Evolutionary conservation across 2,888 invertebrate species (phyloP).

Genomic region (Ophion slaviceki): DNA sequence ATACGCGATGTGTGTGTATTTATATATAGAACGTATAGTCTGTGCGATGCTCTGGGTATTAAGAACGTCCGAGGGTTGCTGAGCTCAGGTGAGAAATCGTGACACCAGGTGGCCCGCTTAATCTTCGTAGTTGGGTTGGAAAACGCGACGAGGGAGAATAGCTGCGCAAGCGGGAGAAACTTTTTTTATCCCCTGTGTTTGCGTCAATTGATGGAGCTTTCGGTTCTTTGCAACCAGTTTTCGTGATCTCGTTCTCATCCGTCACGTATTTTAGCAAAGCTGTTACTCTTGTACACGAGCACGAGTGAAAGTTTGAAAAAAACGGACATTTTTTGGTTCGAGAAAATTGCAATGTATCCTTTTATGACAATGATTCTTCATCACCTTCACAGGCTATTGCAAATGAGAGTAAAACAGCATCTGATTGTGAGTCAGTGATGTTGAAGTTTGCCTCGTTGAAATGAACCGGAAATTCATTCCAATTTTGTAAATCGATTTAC

Average conservation of each 20-base stretch:
- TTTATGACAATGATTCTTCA: too few species aligned
- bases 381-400: too few species aligned
- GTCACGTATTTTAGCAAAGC: constrained; percentile 15
- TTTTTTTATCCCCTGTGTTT: constrained; percentile 7
- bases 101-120: constrained; percentile 62
- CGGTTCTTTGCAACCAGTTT: neutral
- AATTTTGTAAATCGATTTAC: too few species aligned
- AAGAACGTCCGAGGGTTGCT: constrained; percentile 22
- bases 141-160: constrained; percentile 19
- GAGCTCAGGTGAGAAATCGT: constrained; percentile 66
- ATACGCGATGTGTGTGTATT: neutral
- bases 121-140: constrained; percentile 58
- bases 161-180: constrained; percentile 18
- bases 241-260: neutral
- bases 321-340: too few species aligned
- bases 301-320: too few species aligned
- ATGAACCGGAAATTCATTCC: too few species aligned
- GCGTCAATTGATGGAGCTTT: constrained; percentile 28
- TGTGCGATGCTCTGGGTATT: constrained; percentile 12
- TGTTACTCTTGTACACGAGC: too few species aligned
- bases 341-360: too few species aligned
- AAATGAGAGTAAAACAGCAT: too few species aligned
- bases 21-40: constrained; percentile 10
- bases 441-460: too few species aligned
- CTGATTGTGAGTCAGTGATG: too few species aligned